Evolutionary conservation across 2,113 vertebrate species (phyloP).

Genomic region (Podarcis cretensis): DNA sequence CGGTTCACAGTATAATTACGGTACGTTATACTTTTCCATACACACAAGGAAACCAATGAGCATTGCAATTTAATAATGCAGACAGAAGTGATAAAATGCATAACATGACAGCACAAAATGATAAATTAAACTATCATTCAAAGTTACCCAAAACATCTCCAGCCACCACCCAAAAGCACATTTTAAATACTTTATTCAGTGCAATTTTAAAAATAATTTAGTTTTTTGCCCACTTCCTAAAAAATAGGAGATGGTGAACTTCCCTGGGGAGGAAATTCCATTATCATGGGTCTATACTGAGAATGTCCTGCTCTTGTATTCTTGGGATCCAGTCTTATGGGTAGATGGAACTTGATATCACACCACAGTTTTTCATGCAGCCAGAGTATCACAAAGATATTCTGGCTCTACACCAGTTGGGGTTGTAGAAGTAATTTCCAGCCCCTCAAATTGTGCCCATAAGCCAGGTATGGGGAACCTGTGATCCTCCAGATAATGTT

Average conservation of each 20-base stretch:
- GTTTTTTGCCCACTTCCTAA: background rate
- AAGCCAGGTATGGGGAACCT: background rate
- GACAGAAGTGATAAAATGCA: background rate
- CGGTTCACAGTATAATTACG: background rate
- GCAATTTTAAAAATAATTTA: background rate
- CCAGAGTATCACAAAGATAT: background rate
- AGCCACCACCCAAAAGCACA: background rate
- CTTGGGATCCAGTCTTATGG: background rate
- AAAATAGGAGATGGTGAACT: background rate
- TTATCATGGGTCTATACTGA: background rate
- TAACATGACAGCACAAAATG: background rate
- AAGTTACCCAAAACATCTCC: background rate
- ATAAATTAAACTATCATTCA: no score
- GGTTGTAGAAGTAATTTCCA: background rate
- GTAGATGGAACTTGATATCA: background rate
- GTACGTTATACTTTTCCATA: background rate
- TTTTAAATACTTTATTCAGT: background rate
- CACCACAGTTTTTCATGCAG: background rate
- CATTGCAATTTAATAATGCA: background rate
- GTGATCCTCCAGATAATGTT: background rate
- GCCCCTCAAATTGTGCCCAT: background rate
- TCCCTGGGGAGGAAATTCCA: background rate
- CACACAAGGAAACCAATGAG: background rate
- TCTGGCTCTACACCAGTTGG: background rate
- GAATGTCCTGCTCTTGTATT: background rate